These are phyloP conservation scores for Prionchulus punctatus DNA, from an alignment of 2,888 invertebrate genomes.

Conservation along the genomic window DNA sequence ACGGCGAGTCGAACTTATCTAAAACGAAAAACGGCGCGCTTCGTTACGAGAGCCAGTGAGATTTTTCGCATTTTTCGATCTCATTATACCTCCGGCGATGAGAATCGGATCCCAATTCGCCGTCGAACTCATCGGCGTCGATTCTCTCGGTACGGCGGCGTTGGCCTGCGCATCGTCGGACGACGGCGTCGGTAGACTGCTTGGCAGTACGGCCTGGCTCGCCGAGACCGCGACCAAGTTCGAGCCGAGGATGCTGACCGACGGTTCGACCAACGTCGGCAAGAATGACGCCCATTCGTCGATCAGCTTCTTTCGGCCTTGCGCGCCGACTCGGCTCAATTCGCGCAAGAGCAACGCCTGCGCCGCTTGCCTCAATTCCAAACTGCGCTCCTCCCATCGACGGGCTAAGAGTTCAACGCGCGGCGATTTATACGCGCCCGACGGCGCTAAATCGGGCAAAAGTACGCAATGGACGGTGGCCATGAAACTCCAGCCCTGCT, in stretches of 20 bases:
- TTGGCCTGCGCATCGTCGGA: no score
- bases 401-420: slow-evolving; percentile 93
- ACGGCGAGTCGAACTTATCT: no score
- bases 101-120: no score
- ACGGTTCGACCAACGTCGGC: slow-evolving; percentile 47
- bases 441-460: slow-evolving; percentile 71
- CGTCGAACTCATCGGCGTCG: no score
- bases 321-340: slow-evolving; percentile 65
- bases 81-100: no score
- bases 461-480: slow-evolving; percentile 90
- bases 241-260: slow-evolving; percentile 36
- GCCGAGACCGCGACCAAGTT: no score
- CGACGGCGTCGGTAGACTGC: no score
- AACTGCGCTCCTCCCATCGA: slow-evolving; percentile 94
- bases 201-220: no score
- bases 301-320: slow-evolving; percentile 63
- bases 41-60: no score
- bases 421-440: slow-evolving; percentile 68
- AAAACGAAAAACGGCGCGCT: no score
- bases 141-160: no score
- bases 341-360: slow-evolving; percentile 88
- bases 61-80: no score
- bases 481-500: slow-evolving; percentile 88
- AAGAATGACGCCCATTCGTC: slow-evolving; percentile 91
- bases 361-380: slow-evolving; percentile 68